Percentiles rank a stretch among this genome's conserved stretches.
Evolutionary conservation across 2,113 vertebrate species (phyloP).

Genomic region (Ancistrus triradiatus): DNA sequence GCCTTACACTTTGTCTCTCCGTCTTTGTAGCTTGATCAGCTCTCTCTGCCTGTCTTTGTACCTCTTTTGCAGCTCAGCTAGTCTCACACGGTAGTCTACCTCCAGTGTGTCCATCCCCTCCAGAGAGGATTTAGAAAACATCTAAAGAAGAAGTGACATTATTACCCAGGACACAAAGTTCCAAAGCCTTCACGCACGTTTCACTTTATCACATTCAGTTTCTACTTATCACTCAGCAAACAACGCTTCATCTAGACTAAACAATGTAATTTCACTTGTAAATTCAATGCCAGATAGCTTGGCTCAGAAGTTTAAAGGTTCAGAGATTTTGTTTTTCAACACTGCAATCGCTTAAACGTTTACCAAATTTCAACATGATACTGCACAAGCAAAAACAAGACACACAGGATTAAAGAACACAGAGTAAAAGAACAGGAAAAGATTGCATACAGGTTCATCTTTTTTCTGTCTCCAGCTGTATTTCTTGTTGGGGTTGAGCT

Average conservation of each 20-base stretch:
- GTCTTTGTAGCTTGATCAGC: constrained; percentile 86
- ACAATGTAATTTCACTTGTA: neutral
- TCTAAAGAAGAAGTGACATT: constrained; percentile 59
- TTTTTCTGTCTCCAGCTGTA: constrained; percentile 99
- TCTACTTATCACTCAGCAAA: neutral
- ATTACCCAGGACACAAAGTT: neutral
- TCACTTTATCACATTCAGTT: neutral
- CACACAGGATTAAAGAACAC: neutral
- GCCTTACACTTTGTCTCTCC: constrained; percentile 86
- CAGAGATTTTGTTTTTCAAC: no score
- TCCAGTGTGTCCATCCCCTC: constrained; percentile 86
- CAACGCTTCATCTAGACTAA: neutral
- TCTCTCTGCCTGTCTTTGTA: constrained; percentile 96
- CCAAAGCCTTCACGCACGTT: neutral
- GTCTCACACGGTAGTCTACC: constrained; percentile 85
- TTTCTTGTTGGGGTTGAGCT: constrained; percentile 87
- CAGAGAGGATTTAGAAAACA: constrained; percentile 84
- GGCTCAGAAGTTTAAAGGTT: no score
- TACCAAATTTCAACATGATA: no score
- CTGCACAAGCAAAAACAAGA: neutral
- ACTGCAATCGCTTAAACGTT: no score
- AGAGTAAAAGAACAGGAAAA: constrained; percentile 3
- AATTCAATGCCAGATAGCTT: no score
- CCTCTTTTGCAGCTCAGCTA: constrained; percentile 87
- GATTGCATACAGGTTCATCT: constrained; percentile 77